Evolutionary conservation across 2,888 invertebrate species (phyloP), one percentile per base, ranked within the genome.

Genomic region (Hedya salicella): DNA sequence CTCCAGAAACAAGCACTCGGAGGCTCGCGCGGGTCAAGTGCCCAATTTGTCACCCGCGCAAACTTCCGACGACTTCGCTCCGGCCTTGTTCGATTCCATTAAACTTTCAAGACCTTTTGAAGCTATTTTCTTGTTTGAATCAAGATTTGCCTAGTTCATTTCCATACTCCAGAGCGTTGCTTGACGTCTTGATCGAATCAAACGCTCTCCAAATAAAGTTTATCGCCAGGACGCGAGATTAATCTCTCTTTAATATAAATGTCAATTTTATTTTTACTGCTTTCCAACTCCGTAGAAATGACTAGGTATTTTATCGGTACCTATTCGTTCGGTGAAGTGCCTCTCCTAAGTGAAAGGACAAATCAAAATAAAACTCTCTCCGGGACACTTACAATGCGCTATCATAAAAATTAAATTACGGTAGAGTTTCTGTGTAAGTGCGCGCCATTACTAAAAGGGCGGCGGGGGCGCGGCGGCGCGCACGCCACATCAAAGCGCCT

Each of bases 11-110:
- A 90, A 86, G 87, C 87, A 83, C 87, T 86, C 83, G 86, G 82
- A 87, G 88, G 86, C 87, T 81, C 82, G 84, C 78, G 82, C 89
- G 90, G 91, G 91, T 91, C 92, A 91, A 92, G 92, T 91, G 88
- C 88, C 91, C 91, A 92, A 92, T 92, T 92, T 92, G 92, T 92
- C 92, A 91, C 91, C 88, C 87, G 88, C 84, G 86, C 87, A 88
- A 91, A 90, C 89, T 91, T 91, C 87, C 85, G 82, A 84, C 89
- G 87, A 86, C 87, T 83, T 81, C 83, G 83, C 77, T 81, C 80
- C 75, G 78, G 80, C 83, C 87, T 88, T 81, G 88, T 91, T 91
- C 91, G 92, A 91, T 92, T 91, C 92, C 91, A 91, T 92, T 91
- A 90, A 92, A 92, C 90, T 92, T 92, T 91, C 91, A 89, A 91